These are phyloP conservation scores for Drosophila anomalata DNA, from an alignment of 2,888 invertebrate genomes.

Conservation along the genomic window DNA sequence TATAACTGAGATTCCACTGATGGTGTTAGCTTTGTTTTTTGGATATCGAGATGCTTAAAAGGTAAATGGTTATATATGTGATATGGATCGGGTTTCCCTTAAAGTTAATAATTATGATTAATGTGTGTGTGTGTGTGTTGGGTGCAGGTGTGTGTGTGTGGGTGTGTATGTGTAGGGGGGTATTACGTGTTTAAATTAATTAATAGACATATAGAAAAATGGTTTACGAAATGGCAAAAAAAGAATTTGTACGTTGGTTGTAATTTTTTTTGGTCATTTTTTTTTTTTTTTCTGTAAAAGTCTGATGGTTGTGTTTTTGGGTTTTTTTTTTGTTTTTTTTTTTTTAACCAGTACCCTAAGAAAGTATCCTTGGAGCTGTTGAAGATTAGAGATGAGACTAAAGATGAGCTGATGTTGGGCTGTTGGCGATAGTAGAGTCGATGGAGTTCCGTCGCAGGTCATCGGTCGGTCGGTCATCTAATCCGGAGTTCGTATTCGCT, in stretches of 20 bases:
- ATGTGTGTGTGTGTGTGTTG: conserved; percentile 8
- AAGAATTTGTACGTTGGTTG: conserved; percentile 48
- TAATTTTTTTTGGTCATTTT: conserved; percentile 38
- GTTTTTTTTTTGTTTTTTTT: conserved; percentile 70
- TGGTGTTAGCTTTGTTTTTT: conserved; percentile 27
- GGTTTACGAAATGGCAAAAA: conserved; percentile 56
- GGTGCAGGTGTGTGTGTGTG: conserved; percentile 9
- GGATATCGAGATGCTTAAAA: conserved; percentile 26
- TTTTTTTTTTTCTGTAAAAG: conserved; percentile 26
- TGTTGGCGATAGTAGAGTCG: conserved; percentile 24
- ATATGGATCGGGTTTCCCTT: conserved; percentile 24
- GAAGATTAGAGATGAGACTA: conserved; percentile 20
- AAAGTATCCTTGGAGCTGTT: conserved; percentile 56
- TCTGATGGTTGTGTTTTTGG: conserved; percentile 41
- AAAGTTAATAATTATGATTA: conserved; percentile 35
- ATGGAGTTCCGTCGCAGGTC: conserved; percentile 15
- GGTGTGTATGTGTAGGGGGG: conserved; percentile 12
- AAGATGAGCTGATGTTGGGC: conserved; percentile 26
- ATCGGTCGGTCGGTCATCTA: conserved; percentile 25
- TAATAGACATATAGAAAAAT: conserved; percentile 48
- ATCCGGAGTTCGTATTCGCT: conserved; percentile 13
- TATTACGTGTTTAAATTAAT: conserved; percentile 12
- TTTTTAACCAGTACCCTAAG: conserved; percentile 83
- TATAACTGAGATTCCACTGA: neutral
- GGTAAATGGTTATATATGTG: conserved; percentile 30